A percentile compares a stretch with the other conserved stretches of the same genome.
phyloP scores from a whole-genome alignment of 2,113 vertebrate genomes.

The Hystrix cristata region DNA sequence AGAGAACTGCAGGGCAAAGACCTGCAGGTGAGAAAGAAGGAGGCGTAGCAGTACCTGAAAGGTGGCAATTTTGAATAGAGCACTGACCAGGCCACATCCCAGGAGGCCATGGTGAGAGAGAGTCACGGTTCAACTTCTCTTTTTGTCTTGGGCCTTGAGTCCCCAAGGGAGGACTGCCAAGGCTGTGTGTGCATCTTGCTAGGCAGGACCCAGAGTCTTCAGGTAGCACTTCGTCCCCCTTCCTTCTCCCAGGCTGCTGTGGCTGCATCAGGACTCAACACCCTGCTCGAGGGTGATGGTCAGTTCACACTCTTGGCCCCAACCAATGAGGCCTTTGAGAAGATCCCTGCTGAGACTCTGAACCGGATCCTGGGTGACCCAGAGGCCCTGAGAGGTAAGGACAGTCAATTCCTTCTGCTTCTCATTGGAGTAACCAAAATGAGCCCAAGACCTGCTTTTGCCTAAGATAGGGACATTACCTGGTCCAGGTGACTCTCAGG shows the following conservation, averaged over 20 bases:
- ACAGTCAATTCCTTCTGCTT: background rate
- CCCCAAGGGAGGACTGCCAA: background rate
- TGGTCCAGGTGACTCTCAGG: background rate
- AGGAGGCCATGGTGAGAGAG: rapidly evolving
- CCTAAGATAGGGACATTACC: rapidly evolving
- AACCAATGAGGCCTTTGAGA: conserved; percentile 97
- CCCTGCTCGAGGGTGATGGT: conserved; percentile 92
- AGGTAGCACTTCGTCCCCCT: rapidly evolving
- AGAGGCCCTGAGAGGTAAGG: conserved; percentile 94
- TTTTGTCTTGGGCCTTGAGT: background rate
- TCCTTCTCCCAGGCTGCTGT: conserved; percentile 91
- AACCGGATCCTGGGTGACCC: conserved; percentile 97
- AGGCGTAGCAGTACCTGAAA: rapidly evolving
- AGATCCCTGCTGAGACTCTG: conserved; percentile 95
- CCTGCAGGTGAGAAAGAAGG: background rate
- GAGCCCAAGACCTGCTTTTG: background rate
- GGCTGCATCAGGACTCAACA: conserved; percentile 94
- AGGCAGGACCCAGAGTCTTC: background rate
- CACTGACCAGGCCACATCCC: background rate
- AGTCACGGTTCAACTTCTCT: background rate
- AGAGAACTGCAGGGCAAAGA: background rate
- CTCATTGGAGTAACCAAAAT: background rate
- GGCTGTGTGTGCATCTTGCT: background rate
- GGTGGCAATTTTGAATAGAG: background rate
- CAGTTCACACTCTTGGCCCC: conserved; percentile 97